phyloP scores from a whole-genome alignment of 2,888 invertebrate genomes.

The Standfussiana lucernea region DNA sequence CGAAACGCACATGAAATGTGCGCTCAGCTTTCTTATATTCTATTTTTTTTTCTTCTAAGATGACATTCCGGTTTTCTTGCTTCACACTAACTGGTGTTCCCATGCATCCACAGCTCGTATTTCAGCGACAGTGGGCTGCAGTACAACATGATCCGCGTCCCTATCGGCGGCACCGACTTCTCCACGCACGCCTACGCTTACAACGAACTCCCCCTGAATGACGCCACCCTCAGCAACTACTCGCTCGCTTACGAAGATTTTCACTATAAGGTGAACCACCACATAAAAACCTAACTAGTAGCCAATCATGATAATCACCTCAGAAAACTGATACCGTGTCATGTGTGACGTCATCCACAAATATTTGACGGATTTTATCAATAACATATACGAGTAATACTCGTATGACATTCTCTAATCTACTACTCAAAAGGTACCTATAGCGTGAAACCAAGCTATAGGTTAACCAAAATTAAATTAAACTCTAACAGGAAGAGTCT shows the following conservation, averaged over 20 bases:
- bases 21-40: not conserved
- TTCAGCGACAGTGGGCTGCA: slow-evolving; percentile 92
- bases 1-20: not conserved
- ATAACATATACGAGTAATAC: no score
- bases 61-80: not conserved
- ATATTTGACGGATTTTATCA: not conserved
- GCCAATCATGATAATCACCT: not conserved
- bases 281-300: not conserved
- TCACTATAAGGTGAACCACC: slow-evolving; percentile 90
- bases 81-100: slow-evolving; percentile 72
- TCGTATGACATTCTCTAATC: not conserved
- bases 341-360: not conserved
- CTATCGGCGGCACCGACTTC: slow-evolving; percentile 96
- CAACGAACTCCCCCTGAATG: slow-evolving; percentile 90
- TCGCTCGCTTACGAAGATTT: slow-evolving; percentile 92
- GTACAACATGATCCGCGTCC: slow-evolving; percentile 93
- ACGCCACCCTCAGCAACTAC: slow-evolving; percentile 90
- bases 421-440: not conserved
- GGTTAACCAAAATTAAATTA: no score
- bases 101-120: slow-evolving; percentile 92
- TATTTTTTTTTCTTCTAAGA: not conserved
- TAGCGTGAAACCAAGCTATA: not conserved
- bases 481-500: not conserved
- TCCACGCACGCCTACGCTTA: slow-evolving; percentile 94
- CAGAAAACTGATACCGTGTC: not conserved